Evolutionary conservation across 2,888 invertebrate genomes (phyloP), one percentile per base, ranked within the genome.

Genomic region (Magallana nippona): DNA sequence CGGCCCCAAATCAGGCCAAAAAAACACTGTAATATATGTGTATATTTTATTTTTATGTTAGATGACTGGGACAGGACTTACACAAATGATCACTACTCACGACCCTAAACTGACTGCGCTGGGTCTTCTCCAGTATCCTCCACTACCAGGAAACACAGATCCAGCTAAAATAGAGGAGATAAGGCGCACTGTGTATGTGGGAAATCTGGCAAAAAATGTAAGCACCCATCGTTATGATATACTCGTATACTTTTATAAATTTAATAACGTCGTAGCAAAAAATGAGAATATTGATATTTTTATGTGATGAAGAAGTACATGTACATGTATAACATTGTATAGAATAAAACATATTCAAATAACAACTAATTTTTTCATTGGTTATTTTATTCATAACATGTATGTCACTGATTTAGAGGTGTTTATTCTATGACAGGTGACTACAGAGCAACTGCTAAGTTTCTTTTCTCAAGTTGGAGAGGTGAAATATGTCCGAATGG

Each of bases 111-210:
- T 99, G 87, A 96, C 96, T 44, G 93, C 94, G 13, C 92, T 96
- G 85, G 97, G 97, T 71, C 94, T 99, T 82, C 97, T 98, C 0
- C 96, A 96, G 3, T 99, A 99, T 94, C 99, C 99, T 10, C 97
- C 91, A 85, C 92, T 92, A 88, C 94, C 93, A 82, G 93, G 89
- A 55, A 92, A 86, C 84, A 96, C 97, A 91, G 98, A 98, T 94
- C 96, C 97, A 2, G 95, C 97, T 22, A 97, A 97, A 94, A 97
- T 98, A 86, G 99, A 99, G 94, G 99, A 99, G 95, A 98, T 99
- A 55, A 96, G 99, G 55, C 96, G 99, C 87, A 99, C 99, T 0
- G 95, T 99, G 11, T 95, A 98, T 83, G 96, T 98, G 1, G 96
- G 97, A 82, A 98, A 98, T 93, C 95, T 98, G 56, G 96, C 97